Conservation (phyloP, 2,113 vertebrate species). For the Pelmatolapia mariae region DNA sequence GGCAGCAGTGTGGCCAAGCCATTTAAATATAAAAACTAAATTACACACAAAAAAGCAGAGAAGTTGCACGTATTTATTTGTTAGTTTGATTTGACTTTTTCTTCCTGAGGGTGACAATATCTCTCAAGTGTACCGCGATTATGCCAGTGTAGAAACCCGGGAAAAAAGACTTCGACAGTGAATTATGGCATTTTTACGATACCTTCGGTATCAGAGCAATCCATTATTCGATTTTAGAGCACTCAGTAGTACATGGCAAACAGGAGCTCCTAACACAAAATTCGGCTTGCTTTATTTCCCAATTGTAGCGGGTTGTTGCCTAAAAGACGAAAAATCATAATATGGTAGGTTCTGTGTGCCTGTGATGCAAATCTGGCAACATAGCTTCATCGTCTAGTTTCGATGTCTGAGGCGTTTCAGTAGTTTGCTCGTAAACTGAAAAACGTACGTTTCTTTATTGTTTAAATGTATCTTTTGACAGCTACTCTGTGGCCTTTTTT, state of each 20-base stretch:
- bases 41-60: background rate
- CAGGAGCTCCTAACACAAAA: background rate
- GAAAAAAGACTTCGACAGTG: background rate
- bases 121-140: background rate
- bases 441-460: background rate
- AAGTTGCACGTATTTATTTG: background rate
- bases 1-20: background rate
- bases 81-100: background rate
- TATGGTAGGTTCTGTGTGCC: background rate
- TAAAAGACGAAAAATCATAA: background rate
- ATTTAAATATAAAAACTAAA: background rate
- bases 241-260: background rate
- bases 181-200: background rate
- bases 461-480: background rate
- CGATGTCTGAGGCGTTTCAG: background rate
- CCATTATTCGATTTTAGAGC: accelerated
- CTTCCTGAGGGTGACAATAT: background rate
- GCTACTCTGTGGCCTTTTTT: background rate
- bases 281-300: background rate
- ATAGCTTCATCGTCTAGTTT: background rate
- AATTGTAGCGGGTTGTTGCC: background rate
- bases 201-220: background rate
- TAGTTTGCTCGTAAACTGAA: background rate
- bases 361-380: background rate
- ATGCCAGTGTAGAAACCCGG: background rate